Evolutionary conservation across 2,113 vertebrate genomes (phyloP), one percentile per base, ranked within the genome.

Genomic region (Bucco capensis): DNA sequence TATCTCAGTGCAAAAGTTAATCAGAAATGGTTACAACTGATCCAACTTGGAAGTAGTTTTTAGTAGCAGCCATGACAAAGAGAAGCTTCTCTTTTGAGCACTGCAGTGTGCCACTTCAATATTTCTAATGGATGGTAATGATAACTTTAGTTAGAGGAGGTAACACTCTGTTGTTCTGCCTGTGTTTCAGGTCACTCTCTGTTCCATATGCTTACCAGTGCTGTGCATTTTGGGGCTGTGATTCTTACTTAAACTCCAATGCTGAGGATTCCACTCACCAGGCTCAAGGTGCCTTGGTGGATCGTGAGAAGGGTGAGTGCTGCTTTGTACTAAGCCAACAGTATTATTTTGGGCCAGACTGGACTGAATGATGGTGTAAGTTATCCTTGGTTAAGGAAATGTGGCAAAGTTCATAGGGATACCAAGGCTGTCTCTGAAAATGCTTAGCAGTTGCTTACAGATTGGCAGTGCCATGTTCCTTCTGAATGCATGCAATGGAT

Each of bases 131-230:
- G 51, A 6, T 9, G 12, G 19, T 70, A 58, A 57, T 65, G 33
- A 51, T 42, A 31, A 33, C 19, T 30, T 12, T 11, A 12, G 13
- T 81, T 65, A 9, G 40, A 22, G 3, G 9, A 40, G 27, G 65
- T 82, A 78, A 60, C 40, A 5, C 9, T 47, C 17, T 44, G 7
- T 64, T 90, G 37, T 84, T 69, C 47, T 89, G 10, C 46, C 19
- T 87, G 24, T 83, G 15, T 90, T 96, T 69, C 65, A 99, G 99
- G 97, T 99, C 98, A 33, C 97, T 99, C 79, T 99, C 99, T 47
- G 98, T 99, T 49, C 98, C 99, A 0, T 99, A 99, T 33, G 99
- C 99, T 64, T 99, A 99, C 96, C 99, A 99, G 95, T 99, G 99
- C 96, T 99, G 99, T 95, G 98, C 99, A 2, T 99, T 99, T 91